phyloP scores from a whole-genome alignment of 2,113 vertebrate genomes.

The Oenanthe melanoleuca region DNA sequence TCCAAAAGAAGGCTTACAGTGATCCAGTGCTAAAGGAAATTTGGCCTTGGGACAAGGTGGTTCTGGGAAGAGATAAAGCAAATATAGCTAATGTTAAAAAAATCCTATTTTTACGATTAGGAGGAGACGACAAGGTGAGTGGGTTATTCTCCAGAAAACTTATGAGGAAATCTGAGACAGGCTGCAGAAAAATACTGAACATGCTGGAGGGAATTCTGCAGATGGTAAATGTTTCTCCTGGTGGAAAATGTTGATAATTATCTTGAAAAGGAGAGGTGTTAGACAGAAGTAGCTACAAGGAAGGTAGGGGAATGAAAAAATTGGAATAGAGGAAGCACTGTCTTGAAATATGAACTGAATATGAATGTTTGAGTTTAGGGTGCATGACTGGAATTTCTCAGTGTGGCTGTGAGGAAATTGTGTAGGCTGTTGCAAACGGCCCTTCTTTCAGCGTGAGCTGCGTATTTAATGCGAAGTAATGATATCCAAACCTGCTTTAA shows the following conservation, averaged over 20 bases:
- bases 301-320: background rate
- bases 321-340: background rate
- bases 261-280: background rate
- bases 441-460: background rate
- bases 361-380: background rate
- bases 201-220: background rate
- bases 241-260: slow-evolving; percentile 6
- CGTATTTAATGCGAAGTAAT: background rate
- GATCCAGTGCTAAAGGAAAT: background rate
- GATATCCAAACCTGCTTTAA: background rate
- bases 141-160: background rate
- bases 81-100: background rate
- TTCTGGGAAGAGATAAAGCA: background rate
- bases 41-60: background rate
- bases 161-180: background rate
- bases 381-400: background rate
- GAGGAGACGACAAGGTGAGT: background rate
- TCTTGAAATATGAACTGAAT: background rate
- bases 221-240: background rate
- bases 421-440: slow-evolving; percentile 23
- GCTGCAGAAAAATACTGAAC: background rate
- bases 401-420: background rate
- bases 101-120: background rate
- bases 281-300: background rate
- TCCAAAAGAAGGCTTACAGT: background rate